phyloP scores from a whole-genome alignment of 2,888 invertebrate species.

The Mantis religiosa region DNA sequence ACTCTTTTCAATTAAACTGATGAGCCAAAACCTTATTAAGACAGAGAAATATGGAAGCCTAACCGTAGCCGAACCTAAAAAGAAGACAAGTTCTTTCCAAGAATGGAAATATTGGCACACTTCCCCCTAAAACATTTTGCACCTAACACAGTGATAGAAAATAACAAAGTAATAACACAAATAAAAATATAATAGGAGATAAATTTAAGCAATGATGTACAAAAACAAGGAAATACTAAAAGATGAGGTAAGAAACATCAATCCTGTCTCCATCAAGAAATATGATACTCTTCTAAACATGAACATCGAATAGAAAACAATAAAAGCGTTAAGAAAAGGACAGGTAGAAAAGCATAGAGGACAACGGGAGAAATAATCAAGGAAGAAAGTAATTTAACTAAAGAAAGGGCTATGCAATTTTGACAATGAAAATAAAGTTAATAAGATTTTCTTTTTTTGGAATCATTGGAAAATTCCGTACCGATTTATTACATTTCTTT shows the following conservation, averaged over 20 bases:
- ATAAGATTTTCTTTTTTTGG: background rate
- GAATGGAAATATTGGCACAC: background rate
- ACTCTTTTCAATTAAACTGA: background rate
- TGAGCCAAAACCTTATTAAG: background rate
- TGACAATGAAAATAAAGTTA: background rate
- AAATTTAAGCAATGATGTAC: background rate
- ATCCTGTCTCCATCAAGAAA: background rate
- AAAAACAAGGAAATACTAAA: background rate
- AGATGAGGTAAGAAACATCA: background rate
- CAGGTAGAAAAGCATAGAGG: background rate
- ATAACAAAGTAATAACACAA: background rate
- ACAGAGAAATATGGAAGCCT: background rate
- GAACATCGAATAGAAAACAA: background rate
- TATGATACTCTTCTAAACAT: background rate
- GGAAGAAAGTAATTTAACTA: background rate
- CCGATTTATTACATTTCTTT: constrained; percentile 4
- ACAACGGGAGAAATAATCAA: background rate
- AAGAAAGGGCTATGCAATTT: background rate
- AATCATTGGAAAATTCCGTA: background rate
- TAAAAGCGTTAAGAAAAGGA: background rate
- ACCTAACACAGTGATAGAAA: background rate
- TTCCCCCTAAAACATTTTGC: no score
- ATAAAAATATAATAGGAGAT: background rate
- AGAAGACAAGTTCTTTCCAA: background rate
- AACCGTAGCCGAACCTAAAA: background rate